These are phyloP conservation scores for Cremastobaeus sp. DNA, from an alignment of 2,888 invertebrate species.

Conservation along the genomic window DNA sequence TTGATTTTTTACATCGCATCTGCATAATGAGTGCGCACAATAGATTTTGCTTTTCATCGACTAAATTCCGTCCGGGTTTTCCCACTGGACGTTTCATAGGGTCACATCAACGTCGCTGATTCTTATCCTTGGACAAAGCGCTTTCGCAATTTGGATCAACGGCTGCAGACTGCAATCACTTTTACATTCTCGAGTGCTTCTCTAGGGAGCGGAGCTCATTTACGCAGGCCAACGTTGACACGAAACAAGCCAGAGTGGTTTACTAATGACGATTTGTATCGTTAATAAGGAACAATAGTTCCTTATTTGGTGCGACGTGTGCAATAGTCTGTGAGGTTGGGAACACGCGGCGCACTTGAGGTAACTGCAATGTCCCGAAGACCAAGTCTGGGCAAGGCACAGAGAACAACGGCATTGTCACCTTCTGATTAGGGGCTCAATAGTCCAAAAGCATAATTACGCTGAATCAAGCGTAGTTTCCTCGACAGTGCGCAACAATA, in stretches of 20 bases:
- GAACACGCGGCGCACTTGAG: slow-evolving; percentile 55
- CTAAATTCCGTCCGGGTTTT: too few species aligned
- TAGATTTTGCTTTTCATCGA: too few species aligned
- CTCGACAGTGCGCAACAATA: slow-evolving; percentile 21
- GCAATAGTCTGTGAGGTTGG: slow-evolving; percentile 29
- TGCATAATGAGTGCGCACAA: too few species aligned
- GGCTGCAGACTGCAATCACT: too few species aligned
- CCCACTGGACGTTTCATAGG: too few species aligned
- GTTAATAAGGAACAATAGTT: slow-evolving; percentile 60
- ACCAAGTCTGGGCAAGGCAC: slow-evolving; percentile 10
- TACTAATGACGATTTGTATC: slow-evolving; percentile 65
- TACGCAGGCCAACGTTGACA: slow-evolving; percentile 5
- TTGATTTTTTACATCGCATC: too few species aligned
- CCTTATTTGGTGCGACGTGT: background rate
- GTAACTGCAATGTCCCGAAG: slow-evolving; percentile 56
- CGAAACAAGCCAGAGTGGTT: slow-evolving; percentile 52
- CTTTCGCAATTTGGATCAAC: background rate
- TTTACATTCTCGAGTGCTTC: slow-evolving; percentile 2
- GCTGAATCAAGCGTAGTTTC: slow-evolving; percentile 49
- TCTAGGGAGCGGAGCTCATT: background rate
- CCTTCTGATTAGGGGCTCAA: slow-evolving; percentile 70
- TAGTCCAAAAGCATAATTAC: slow-evolving; percentile 68
- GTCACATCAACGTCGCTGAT: too few species aligned
- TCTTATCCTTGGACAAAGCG: too few species aligned
- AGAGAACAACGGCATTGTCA: slow-evolving; percentile 64